These are phyloP conservation scores for Chrysolina oricalcia DNA, from an alignment of 2,888 invertebrate genomes.

Conservation along the genomic window DNA sequence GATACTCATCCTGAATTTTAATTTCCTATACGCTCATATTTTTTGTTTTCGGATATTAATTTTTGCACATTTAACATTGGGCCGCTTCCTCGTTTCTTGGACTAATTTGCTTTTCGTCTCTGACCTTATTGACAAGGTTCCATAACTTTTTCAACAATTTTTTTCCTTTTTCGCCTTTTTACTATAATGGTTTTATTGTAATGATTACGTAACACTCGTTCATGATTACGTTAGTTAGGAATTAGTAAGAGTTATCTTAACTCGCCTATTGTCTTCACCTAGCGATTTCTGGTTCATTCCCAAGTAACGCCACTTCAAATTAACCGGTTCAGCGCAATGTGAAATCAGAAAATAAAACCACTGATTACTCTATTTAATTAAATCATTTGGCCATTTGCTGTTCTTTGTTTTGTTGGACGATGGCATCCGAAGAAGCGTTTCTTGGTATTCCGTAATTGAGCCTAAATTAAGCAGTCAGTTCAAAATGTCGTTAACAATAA, in stretches of 20 bases:
- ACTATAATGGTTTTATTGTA: too few relatives aligned
- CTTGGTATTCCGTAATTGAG: conserved; percentile 45
- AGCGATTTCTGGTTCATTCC: neutral
- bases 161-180: too few relatives aligned
- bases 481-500: conserved; percentile 34
- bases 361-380: conserved; percentile 52
- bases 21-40: too few relatives aligned
- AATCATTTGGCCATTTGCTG: conserved; percentile 49
- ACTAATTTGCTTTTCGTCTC: too few relatives aligned
- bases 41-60: too few relatives aligned
- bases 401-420: conserved; percentile 40
- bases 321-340: conserved; percentile 39
- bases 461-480: conserved; percentile 45
- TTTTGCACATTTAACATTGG: too few relatives aligned
- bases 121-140: too few relatives aligned
- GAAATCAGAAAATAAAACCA: conserved; percentile 44
- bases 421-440: conserved; percentile 45
- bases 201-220: too few relatives aligned
- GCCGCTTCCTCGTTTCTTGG: too few relatives aligned
- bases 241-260: neutral
- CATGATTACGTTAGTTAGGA: too few relatives aligned
- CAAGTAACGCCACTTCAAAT: conserved; percentile 28
- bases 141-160: too few relatives aligned
- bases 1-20: too few relatives aligned
- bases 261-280: neutral